Percentiles rank a stretch among this genome's conserved stretches.
Evolutionary conservation across 2,113 vertebrate species (phyloP).

Genomic region (Rhegmatorhina hoffmannsi): DNA sequence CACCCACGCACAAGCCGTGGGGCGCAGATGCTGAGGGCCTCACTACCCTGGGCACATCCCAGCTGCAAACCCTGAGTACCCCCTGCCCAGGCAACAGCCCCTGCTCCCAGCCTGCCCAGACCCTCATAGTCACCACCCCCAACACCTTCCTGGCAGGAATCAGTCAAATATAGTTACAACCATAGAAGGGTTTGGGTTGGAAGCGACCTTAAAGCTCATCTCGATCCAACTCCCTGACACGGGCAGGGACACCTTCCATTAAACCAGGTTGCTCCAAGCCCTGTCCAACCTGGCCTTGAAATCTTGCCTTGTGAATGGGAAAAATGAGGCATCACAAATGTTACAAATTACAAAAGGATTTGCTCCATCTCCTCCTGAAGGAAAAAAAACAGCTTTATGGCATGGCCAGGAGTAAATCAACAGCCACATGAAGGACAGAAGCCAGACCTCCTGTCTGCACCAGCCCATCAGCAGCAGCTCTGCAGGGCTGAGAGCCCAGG

Average conservation of each 20-base stretch:
- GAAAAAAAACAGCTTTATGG: neutral
- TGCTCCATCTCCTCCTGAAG: neutral
- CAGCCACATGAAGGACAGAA: neutral
- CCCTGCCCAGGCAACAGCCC: neutral
- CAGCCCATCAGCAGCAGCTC: fast-evolving
- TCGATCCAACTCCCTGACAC: neutral
- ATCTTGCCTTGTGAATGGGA: neutral
- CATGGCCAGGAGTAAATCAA: neutral
- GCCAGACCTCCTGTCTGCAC: neutral
- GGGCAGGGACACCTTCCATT: neutral
- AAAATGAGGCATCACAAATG: neutral
- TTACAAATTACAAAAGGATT: neutral
- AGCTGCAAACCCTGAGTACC: fast-evolving
- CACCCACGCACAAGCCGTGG: fast-evolving
- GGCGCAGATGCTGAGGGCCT: neutral
- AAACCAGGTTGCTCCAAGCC: neutral
- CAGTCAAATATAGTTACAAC: neutral
- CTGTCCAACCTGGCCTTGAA: neutral
- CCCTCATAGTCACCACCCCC: neutral
- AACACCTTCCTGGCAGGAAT: neutral
- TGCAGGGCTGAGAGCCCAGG: fast-evolving
- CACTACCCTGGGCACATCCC: fast-evolving
- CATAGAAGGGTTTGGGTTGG: neutral
- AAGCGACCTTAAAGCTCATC: neutral
- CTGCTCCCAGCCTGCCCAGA: neutral